phyloP scores from a whole-genome alignment of 2,888 invertebrate genomes.

The Agrilus biguttatus region DNA sequence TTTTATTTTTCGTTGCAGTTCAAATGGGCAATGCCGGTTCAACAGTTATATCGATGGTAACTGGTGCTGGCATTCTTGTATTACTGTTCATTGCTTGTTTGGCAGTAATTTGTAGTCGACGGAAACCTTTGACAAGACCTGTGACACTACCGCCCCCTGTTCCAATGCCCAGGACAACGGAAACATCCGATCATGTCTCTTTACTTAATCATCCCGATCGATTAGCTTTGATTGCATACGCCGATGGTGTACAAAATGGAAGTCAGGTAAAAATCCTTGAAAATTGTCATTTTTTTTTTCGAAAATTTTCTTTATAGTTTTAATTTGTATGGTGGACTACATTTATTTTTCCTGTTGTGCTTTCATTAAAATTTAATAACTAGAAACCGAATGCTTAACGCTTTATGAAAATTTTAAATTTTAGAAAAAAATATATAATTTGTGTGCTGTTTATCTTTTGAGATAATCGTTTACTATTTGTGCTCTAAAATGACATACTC shows the following conservation, averaged over 20 bases:
- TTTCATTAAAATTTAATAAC: no score
- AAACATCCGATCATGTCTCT: slow-evolving; percentile 24
- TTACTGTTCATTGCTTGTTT: slow-evolving; percentile 26
- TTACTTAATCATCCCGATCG: slow-evolving; percentile 34
- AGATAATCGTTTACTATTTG: no score
- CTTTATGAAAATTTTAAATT: no score
- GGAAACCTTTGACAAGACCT: slow-evolving; percentile 21
- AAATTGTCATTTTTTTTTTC: no score
- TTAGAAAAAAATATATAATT: no score
- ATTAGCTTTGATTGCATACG: slow-evolving; percentile 38
- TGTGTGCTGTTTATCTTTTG: no score
- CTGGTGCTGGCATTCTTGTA: slow-evolving; percentile 28
- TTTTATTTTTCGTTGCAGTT: slow-evolving; percentile 13
- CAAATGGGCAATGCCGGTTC: slow-evolving; percentile 20
- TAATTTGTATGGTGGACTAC: no score
- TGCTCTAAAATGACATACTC: no score
- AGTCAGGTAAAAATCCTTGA: no score
- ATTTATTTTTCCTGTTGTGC: no score
- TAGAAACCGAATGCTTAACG: no score
- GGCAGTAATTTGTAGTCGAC: slow-evolving; percentile 24
- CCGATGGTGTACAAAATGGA: slow-evolving; percentile 31
- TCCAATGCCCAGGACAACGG: slow-evolving; percentile 9
- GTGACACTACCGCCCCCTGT: slow-evolving; percentile 20
- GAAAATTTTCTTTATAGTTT: no score
- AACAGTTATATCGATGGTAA: slow-evolving; percentile 25